Evolutionary conservation across 2,888 invertebrate genomes (phyloP), one percentile per base, ranked within the genome.

Genomic region (Stenurella melanura): DNA sequence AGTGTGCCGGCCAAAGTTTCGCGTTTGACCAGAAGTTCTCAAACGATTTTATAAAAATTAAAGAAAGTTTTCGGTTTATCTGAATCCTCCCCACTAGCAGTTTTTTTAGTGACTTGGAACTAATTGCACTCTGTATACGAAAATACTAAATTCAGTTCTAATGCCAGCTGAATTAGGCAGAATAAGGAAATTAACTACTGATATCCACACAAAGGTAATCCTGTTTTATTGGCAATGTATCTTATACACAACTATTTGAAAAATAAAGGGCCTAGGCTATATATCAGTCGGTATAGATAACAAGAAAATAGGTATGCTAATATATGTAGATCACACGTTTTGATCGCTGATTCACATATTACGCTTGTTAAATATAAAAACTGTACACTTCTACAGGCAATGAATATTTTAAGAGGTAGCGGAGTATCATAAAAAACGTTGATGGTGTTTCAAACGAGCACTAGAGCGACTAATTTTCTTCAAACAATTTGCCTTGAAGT

Each of bases 291-390:
- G 50, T 50, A 50, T n/a, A n/a, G 50, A n/a, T 50, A 50, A 50
- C 50, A 50, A 50, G 42, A n/a, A n/a, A 50, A 50, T 50, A 50
- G 42, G 42, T 50, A 50, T 50, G 50, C n/a, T 50, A 50, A 50
- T 50, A 50, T n/a, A 50, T 50, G 50, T 7, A 50, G 50, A 50
- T 50, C 15, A n/a, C n/a, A 50, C 6, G 50, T n/a, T 50, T 50
- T n/a, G 50, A 4, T 15, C 5, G 50, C 50, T 50, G 50, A 15
- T 50, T 50, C n/a, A 50, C 50, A 42, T 42, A 50, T n/a, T 50
- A 50, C 50, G n/a, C 50, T 50, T n/a, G 50, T 50, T 5, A 50
- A 50, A 50, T 50, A n/a, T 50, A 50, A 50, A 50, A 50, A 50
- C n/a, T n/a, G 3, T 0, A 50, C 3, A 50, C 15, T n/a, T 50